Evolutionary conservation across 2,113 vertebrate species (phyloP).

Genomic region (Speoplatyrhinus poulsoni): DNA sequence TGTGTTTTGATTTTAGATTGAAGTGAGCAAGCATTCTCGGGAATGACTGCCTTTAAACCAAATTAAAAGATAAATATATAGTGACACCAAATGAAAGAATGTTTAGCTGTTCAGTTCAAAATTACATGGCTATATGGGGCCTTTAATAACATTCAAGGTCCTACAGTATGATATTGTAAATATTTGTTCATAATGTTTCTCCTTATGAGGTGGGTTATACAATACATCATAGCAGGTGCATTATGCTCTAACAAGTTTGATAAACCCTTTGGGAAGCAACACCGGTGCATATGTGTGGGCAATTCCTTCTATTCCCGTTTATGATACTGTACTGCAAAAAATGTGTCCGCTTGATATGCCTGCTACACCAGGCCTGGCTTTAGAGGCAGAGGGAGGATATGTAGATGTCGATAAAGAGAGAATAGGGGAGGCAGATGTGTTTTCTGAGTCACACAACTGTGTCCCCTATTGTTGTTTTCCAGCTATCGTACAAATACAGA

Average conservation of each 20-base stretch:
- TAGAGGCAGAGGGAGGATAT: neutral
- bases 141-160: too few species aligned
- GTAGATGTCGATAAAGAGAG: neutral
- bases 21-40: too few species aligned
- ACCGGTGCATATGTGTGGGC: neutral
- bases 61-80: too few species aligned
- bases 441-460: neutral
- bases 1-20: too few species aligned
- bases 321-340: neutral
- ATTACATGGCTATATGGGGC: too few species aligned
- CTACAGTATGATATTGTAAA: too few species aligned
- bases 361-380: neutral
- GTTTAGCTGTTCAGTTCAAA: too few species aligned
- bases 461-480: neutral
- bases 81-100: too few species aligned
- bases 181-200: too few species aligned
- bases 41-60: too few species aligned
- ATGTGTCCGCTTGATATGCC: neutral
- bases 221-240: neutral
- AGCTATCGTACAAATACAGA: neutral
- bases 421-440: neutral
- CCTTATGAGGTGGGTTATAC: too few species aligned
- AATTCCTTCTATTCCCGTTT: neutral
- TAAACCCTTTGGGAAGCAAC: neutral
- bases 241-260: neutral